Base-by-base conservation (phyloP, 2,113 vertebrate genomes). In the Salvelinus alpinus region DNA sequence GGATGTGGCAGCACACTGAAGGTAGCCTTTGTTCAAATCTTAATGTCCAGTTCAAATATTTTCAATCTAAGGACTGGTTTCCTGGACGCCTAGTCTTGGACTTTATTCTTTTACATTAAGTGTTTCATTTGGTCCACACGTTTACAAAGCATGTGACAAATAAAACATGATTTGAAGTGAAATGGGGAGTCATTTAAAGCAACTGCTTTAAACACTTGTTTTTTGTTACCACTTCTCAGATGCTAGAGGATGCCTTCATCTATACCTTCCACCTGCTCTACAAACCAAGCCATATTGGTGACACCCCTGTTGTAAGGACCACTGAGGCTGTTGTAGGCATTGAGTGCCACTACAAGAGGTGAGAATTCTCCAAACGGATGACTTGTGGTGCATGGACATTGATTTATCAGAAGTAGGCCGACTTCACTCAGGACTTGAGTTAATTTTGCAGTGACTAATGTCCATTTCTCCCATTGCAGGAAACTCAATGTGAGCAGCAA, bases 301-400 rank as follows among this genome's bases (percentile, higher is more conserved):
- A 14, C 73, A 84, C 79, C 24, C 67, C 79, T 9, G 82, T 93
- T 60, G 24, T 90, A 0, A 91, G 83, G 80, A 91, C 86, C 14
- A 85, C 79, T 72, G 76, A 80, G 0, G 81, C 77, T 1, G 31
- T 77, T 25, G 86, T 88, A 83, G 6, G 24, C 8, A 76, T 92
- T 47, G 73, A 89, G 59, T 93, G 92, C 74, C 81, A 73, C 70
- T 94, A 91, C 71, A 72, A 16, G 62, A 91, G 92, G 90, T 94
- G 78, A 84, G 51, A 16, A 5, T 54, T 54, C 51, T 54, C 51
- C 51, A 54, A 1, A 2, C 9, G 2, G 38, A 12, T 3, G 9
- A 44, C 9, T 44, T 11, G 38, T 44, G 38, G 38, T 3, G 38
- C 9, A 44, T 11, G 9, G 38, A 44, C 38, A 11, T 11, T 2